phyloP scores from a whole-genome alignment of 1,140 invertebrate genomes.

The Ips typographus region DNA sequence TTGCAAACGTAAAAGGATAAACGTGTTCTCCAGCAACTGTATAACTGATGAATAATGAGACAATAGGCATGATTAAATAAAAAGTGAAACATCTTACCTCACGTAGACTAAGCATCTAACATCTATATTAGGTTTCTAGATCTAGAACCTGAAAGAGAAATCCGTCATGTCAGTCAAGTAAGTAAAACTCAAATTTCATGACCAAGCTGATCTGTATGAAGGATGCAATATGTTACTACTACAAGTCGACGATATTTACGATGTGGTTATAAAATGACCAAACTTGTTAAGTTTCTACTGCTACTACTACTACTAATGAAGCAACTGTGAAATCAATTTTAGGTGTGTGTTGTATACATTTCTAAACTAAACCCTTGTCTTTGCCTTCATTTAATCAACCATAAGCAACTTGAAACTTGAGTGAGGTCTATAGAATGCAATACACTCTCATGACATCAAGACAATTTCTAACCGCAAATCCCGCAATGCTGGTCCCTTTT shows the following conservation, averaged over 20 bases:
- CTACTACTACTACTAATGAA: too few relatives aligned
- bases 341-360: too few relatives aligned
- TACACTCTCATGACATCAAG: slow-evolving; percentile 19
- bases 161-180: slow-evolving; percentile 21
- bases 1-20: too few relatives aligned
- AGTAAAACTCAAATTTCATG: slow-evolving; percentile 21
- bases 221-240: slow-evolving; percentile 10
- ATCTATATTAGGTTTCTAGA: slow-evolving; percentile 21
- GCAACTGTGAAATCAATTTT: too few relatives aligned
- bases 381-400: slow-evolving; percentile 23
- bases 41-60: too few relatives aligned
- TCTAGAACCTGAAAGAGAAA: slow-evolving; percentile 28
- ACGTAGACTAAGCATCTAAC: slow-evolving; percentile 12
- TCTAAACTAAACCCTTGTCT: background rate
- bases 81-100: slow-evolving; percentile 11
- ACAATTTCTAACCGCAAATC: slow-evolving; percentile 24
- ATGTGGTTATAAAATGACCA: slow-evolving; percentile 18
- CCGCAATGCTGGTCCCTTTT: slow-evolving; percentile 18
- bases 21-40: too few relatives aligned
- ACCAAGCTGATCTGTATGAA: slow-evolving; percentile 29
- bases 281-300: background rate
- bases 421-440: slow-evolving; percentile 18
- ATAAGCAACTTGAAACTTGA: slow-evolving; percentile 14
- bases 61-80: too few relatives aligned
- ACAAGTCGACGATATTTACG: background rate